These are phyloP conservation scores for Muricea muricata DNA, from an alignment of 92 coral and sea anemone species.

Conservation along the genomic window DNA sequence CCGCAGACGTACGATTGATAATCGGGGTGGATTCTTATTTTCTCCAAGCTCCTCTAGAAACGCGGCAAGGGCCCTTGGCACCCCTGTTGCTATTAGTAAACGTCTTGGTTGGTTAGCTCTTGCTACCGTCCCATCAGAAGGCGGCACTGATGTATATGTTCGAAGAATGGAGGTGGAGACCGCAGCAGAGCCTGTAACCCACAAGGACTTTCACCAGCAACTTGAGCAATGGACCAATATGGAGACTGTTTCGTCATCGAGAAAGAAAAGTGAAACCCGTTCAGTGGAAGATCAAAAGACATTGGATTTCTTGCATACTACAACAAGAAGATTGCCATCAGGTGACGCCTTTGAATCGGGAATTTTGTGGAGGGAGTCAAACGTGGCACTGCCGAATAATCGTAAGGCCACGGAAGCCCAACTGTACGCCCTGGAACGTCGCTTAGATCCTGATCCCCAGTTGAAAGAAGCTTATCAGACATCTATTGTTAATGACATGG, in stretches of 20 bases:
- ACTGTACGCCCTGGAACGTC: constrained; percentile 44
- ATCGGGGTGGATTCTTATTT: constrained; percentile 10
- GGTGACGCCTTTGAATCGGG: constrained; percentile 62
- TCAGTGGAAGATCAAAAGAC: constrained; percentile 52
- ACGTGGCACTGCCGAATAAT: constrained; percentile 38
- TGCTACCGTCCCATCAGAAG: constrained; percentile 52
- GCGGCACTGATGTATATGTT: constrained; percentile 40
- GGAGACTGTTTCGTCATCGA: constrained; percentile 47
- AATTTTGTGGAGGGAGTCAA: constrained; percentile 43
- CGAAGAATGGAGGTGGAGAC: neutral
- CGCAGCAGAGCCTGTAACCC: neutral
- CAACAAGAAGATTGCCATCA: constrained; percentile 20
- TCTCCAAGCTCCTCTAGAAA: constrained; percentile 39
- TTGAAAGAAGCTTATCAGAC: constrained; percentile 13
- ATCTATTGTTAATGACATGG: constrained; percentile 53
- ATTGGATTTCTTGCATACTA: constrained; percentile 34
- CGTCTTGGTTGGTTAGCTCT: constrained; percentile 52
- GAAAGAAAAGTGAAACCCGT: constrained; percentile 35
- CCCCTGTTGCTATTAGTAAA: constrained; percentile 58
- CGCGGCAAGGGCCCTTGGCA: constrained; percentile 44
- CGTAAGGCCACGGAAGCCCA: constrained; percentile 17
- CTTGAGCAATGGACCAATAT: constrained; percentile 62
- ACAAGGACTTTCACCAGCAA: constrained; percentile 42
- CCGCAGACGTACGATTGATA: neutral
- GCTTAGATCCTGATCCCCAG: constrained; percentile 46